Percentiles rank a stretch among this genome's conserved stretches.
These are phyloP conservation scores for Aulostomus chinensis DNA, from an alignment of 2,797 vertebrate genomes.

Conservation along the genomic window DNA sequence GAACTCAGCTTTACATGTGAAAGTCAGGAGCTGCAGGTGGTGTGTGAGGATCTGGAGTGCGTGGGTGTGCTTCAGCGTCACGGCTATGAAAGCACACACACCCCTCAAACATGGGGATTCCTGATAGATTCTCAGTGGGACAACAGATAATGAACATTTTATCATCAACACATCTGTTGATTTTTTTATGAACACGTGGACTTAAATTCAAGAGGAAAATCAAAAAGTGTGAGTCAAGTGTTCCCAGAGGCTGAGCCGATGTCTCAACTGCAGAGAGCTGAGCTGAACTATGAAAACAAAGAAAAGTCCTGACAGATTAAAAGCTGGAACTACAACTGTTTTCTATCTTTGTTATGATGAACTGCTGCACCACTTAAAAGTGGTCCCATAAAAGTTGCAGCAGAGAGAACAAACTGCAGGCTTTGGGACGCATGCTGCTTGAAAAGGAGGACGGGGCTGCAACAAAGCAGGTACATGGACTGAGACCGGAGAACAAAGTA, in stretches of 20 bases:
- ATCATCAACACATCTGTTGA: neutral
- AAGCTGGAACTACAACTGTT: neutral
- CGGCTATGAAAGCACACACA: neutral
- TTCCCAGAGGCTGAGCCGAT: neutral
- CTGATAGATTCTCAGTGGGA: neutral
- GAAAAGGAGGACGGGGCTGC: neutral
- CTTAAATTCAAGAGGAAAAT: too few relatives aligned
- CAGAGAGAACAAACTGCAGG: neutral
- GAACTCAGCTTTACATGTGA: conserved; percentile 24
- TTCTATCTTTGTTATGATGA: too few relatives aligned
- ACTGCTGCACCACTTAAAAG: too few relatives aligned
- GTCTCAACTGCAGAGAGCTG: too few relatives aligned
- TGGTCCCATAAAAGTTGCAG: too few relatives aligned
- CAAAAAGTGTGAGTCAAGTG: neutral
- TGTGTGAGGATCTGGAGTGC: neutral
- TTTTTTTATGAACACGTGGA: too few relatives aligned
- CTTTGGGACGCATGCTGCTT: neutral
- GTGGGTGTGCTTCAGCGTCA: conserved; percentile 29
- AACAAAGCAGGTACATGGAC: neutral
- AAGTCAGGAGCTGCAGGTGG: conserved; percentile 20
- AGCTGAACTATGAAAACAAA: too few relatives aligned
- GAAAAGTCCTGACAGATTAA: neutral
- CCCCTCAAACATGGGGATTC: neutral
- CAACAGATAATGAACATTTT: neutral
- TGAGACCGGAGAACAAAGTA: neutral